Evolutionary conservation across 2,113 vertebrate genomes (phyloP).

Genomic region (Cettia cetti): DNA sequence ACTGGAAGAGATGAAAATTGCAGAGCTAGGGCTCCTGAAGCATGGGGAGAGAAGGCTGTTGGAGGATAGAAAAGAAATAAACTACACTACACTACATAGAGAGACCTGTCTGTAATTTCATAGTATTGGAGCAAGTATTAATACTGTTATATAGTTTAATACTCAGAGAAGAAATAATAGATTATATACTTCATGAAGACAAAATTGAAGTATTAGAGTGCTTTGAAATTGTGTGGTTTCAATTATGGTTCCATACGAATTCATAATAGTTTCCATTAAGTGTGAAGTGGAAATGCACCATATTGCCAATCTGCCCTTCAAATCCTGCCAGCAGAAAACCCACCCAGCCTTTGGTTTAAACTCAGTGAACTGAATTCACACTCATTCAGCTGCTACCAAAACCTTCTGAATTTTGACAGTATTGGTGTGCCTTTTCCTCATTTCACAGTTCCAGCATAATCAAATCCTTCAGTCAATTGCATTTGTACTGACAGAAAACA

Average conservation of each 20-base stretch:
- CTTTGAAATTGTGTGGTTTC: neutral
- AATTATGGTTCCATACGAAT: neutral
- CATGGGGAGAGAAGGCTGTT: neutral
- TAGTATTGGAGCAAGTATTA: neutral
- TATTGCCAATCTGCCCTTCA: neutral
- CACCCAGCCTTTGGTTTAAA: neutral
- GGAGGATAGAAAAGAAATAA: neutral
- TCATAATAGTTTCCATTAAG: neutral
- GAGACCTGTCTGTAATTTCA: neutral
- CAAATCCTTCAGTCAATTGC: neutral
- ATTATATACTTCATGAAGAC: rapidly evolving
- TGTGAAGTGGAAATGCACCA: neutral
- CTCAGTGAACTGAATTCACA: neutral
- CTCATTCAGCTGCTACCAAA: neutral
- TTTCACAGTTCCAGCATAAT: neutral
- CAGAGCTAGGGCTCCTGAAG: neutral
- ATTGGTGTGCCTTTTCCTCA: neutral
- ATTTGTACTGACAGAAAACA: neutral
- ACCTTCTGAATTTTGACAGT: neutral
- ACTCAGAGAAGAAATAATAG: neutral
- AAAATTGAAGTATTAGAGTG: neutral
- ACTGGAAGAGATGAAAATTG: neutral
- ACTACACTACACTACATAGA: neutral
- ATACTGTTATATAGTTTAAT: neutral
- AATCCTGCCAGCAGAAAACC: neutral